Conservation (phyloP, 2,888 invertebrate genomes). For the Atrina japonica region DNA sequence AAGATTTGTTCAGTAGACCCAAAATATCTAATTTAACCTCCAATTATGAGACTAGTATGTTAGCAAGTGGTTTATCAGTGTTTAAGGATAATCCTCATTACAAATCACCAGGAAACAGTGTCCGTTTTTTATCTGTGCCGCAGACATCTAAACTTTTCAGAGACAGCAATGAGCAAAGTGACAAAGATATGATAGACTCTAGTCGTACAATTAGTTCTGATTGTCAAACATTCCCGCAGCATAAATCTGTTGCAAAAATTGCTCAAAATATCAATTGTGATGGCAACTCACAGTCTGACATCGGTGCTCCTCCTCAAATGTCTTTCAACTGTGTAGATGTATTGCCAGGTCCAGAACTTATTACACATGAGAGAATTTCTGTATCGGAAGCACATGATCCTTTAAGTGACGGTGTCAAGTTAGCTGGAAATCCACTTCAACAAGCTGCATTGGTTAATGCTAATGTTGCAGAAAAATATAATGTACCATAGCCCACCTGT, state of each 20-base stretch:
- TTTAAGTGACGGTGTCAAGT: not conserved
- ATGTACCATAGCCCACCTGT: no score
- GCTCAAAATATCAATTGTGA: no score
- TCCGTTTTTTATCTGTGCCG: conserved; percentile 26
- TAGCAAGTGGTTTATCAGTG: conserved; percentile 48
- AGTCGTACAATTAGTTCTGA: conserved; percentile 3
- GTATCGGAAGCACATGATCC: not conserved
- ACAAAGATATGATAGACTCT: conserved; percentile 5
- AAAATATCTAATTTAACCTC: conserved; percentile 65
- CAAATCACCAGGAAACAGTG: conserved; percentile 20
- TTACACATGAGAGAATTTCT: no score
- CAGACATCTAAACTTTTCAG: conserved; percentile 5
- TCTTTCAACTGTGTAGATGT: conserved; percentile 31
- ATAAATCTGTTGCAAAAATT: no score
- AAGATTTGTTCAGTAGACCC: conserved; percentile 59
- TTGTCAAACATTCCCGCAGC: conserved; percentile 28
- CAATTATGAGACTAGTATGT: conserved; percentile 54
- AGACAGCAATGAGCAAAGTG: conserved; percentile 12
- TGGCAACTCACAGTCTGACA: no score
- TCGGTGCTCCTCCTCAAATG: conserved; percentile 4
- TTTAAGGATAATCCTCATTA: conserved; percentile 17
- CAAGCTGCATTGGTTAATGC: not conserved
- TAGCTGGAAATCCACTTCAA: not conserved
- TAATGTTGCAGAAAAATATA: not conserved
- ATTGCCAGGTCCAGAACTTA: no score